Base-by-base conservation (phyloP, 2,113 vertebrate genomes). In the Myiopsitta monachus region DNA sequence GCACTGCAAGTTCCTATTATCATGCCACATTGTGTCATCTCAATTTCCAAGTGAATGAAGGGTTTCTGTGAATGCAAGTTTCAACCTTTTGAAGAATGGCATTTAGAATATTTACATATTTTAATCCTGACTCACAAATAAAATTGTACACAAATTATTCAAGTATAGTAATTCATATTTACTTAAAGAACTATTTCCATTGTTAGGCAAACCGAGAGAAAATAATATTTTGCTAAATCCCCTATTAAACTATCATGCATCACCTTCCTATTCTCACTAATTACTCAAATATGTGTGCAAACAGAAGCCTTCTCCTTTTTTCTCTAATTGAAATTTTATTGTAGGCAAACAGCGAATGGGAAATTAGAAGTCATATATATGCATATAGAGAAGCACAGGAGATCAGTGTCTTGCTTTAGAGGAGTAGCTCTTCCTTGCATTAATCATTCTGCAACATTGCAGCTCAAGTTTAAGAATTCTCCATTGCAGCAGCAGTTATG, bases 271-370 rank as follows among this genome's bases (percentile, higher is more conserved):
- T 93, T 64, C 33, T 70, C 89, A 93, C 90, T 98, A 97, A 97
- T 97, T 97, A 88, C 63, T 57, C 11, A 22, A 74, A 43, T 92
- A 79, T 73, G 36, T 57, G 9, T 82, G 73, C 95, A 97, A 96
- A 96, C 63, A 97, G 81, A 91, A 95, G 33, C 67, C 91, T 96
- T 95, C 62, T 92, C 63, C 43, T 11, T 81, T 61, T 90, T 90
- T 57, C 41, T 89, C 87, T 95, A 97, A 96, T 97, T 95, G 96
- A 97, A 96, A 95, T 95, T 97, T 94, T 94, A 91, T 94, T 97
- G 83, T 87, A 92, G 36, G 64, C 92, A 98, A 97, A 90, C 79
- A 93, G 89, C 97, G 66, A 92, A 16, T 67, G 63, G 62, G n/a
- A 90, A 97, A 97, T 97, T 90, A 92, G 81, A 92, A 84, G 87